Conservation (phyloP, 53 echinoderm and acorn worm genomes). For the Paelopatides confundens region DNA sequence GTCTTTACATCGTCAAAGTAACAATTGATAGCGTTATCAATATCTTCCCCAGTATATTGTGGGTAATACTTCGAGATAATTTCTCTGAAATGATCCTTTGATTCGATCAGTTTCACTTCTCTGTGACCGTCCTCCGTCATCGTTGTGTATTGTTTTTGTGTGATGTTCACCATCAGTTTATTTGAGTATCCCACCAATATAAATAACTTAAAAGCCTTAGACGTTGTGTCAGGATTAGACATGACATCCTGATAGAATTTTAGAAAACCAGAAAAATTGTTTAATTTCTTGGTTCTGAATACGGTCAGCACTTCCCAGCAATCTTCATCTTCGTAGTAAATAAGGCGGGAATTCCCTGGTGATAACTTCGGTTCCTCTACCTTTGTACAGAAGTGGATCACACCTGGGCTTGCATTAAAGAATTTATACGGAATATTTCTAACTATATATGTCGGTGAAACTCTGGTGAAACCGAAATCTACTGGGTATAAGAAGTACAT, state of each 20-base stretch:
- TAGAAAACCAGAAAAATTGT: background rate
- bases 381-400: background rate
- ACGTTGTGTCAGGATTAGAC: background rate
- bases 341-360: background rate
- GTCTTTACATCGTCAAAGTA: background rate
- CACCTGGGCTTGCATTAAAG: conserved; percentile 10
- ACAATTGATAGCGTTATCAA: background rate
- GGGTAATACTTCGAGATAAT: background rate
- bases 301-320: conserved; percentile 13
- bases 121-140: background rate
- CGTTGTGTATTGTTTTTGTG: background rate
- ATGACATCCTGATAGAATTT: background rate
- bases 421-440: background rate
- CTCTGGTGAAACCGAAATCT: background rate
- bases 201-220: background rate
- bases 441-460: background rate
- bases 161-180: background rate
- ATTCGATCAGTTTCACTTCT: background rate
- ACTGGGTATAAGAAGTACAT: background rate
- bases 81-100: background rate
- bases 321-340: background rate
- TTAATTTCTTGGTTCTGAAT: background rate
- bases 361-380: background rate
- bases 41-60: background rate
- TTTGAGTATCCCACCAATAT: conserved; percentile 16